Evolutionary conservation across 2,113 vertebrate genomes (phyloP), one percentile per base, ranked within the genome.

Genomic region (Emberiza fucata): DNA sequence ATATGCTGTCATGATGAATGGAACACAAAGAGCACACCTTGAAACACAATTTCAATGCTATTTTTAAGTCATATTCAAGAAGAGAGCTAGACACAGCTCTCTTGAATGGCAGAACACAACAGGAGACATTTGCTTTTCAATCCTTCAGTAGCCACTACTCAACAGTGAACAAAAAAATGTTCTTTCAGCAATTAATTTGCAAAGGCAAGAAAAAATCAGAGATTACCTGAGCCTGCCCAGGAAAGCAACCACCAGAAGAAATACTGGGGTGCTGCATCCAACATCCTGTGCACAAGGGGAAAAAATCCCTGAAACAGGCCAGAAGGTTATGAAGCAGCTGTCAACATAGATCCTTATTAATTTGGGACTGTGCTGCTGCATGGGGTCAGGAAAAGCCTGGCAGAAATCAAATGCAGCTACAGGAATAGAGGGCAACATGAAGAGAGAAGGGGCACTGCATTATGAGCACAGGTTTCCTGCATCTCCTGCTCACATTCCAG

Each of bases 291-390:
- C 37, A 35, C 16, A 66, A 56, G 22, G 24, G n/a, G n/a, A 51
- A 42, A 27, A 65, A 39, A 42, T 20, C 81, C 64, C 57, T 71
- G 61, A 50, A 81, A 86, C 60, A 63, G 56, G 50, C 63, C 83
- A 88, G 87, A 85, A 65, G 75, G 44, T 64, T 81, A 69, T 81
- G 71, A 79, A 78, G 78, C 71, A 92, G 90, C 86, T 95, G 94
- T 65, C 90, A 91, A 21, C 51, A 76, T 28, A 82, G 66, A 82
- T 65, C 69, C 80, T 86, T 91, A 94, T 94, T 96, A 93, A 97
- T 84, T 86, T 94, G 82, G 82, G 80, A 47, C 88, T 45, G 69
- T 45, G 71, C 56, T 94, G 94, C 91, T 4, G 0, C 72, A 72
- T 6, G 9, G 57, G 65, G 70, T 79, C 80, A 51, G 4, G 51